Conservation (phyloP, 2,888 invertebrate genomes). For the Alcis repandata region DNA sequence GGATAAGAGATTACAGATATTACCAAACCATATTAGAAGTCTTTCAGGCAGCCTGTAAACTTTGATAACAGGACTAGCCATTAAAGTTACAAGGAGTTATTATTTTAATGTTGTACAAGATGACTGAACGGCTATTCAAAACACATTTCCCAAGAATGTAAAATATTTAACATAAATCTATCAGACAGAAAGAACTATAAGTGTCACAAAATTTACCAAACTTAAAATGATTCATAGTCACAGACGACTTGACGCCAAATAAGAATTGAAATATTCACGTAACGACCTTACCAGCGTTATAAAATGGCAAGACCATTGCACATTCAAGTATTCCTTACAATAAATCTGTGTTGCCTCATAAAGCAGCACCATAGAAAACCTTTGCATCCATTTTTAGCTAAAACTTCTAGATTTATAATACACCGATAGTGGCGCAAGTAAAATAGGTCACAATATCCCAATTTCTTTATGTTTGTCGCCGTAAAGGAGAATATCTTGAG, state of each 20-base stretch:
- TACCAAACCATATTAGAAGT: no score
- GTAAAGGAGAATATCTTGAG: constrained; percentile 62
- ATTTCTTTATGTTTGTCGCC: constrained; percentile 64
- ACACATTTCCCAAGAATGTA: background rate
- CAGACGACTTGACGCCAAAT: constrained; percentile 19
- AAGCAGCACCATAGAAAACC: constrained; percentile 35
- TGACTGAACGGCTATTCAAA: no score
- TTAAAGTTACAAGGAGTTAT: no score
- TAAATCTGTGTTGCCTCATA: constrained; percentile 32
- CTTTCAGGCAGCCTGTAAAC: no score
- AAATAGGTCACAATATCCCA: constrained; percentile 64
- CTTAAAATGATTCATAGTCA: background rate
- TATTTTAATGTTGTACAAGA: no score
- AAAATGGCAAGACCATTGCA: constrained; percentile 14
- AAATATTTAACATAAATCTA: background rate
- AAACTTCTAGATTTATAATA: constrained; percentile 37
- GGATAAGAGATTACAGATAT: no score
- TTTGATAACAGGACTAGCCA: no score
- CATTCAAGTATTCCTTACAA: constrained; percentile 23
- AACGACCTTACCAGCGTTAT: background rate
- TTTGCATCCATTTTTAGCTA: constrained; percentile 27
- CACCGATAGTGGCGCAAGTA: constrained; percentile 51
- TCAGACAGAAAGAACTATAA: background rate
- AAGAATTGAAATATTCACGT: constrained; percentile 10
- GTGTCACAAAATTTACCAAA: background rate